phyloP scores from a whole-genome alignment of 1,140 invertebrate species.

The Leptestheria dahalacensis region DNA sequence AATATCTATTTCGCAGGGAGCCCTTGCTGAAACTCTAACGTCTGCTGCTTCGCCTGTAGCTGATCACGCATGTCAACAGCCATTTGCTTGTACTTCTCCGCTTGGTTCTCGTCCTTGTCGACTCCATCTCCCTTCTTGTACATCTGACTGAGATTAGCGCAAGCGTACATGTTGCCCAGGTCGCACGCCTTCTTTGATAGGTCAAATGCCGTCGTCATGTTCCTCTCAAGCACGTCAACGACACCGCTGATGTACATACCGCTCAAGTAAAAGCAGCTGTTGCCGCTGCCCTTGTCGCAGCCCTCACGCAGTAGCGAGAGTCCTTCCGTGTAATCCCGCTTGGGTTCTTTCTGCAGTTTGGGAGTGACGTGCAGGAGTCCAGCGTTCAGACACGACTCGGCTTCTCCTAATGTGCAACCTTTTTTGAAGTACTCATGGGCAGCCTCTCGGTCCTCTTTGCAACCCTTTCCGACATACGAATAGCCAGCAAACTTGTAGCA shows the following conservation, averaged over 20 bases:
- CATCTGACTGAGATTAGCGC: slow-evolving; percentile 72
- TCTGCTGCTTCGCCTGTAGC: slow-evolving; percentile 36
- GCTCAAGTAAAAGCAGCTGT: slow-evolving; percentile 64
- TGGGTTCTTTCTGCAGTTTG: slow-evolving; percentile 19
- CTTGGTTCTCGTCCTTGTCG: slow-evolving; percentile 48
- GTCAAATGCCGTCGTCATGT: slow-evolving; percentile 58
- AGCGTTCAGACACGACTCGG: slow-evolving; percentile 52
- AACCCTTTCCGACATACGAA: slow-evolving; percentile 40
- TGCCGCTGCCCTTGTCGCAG: slow-evolving; percentile 45
- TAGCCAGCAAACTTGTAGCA: slow-evolving; percentile 73
- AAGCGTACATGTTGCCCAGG: slow-evolving; percentile 61
- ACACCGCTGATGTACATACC: slow-evolving; percentile 58
- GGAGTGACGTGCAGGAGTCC: slow-evolving; percentile 46
- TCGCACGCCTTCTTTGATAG: slow-evolving; percentile 61
- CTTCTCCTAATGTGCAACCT: slow-evolving; percentile 52
- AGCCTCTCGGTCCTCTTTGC: slow-evolving; percentile 23
- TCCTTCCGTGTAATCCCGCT: slow-evolving; percentile 32
- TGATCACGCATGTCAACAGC: slow-evolving; percentile 52
- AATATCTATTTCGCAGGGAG: slow-evolving; percentile 17
- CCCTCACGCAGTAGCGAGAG: slow-evolving; percentile 49
- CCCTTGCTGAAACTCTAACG: slow-evolving; percentile 50
- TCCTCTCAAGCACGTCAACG: slow-evolving; percentile 45
- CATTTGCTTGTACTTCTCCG: slow-evolving; percentile 50
- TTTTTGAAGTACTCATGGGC: slow-evolving; percentile 59
- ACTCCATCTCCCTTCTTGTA: slow-evolving; percentile 45